Evolutionary conservation across 2,888 invertebrate species (phyloP).

Genomic region (Pristionchus arcanus): DNA sequence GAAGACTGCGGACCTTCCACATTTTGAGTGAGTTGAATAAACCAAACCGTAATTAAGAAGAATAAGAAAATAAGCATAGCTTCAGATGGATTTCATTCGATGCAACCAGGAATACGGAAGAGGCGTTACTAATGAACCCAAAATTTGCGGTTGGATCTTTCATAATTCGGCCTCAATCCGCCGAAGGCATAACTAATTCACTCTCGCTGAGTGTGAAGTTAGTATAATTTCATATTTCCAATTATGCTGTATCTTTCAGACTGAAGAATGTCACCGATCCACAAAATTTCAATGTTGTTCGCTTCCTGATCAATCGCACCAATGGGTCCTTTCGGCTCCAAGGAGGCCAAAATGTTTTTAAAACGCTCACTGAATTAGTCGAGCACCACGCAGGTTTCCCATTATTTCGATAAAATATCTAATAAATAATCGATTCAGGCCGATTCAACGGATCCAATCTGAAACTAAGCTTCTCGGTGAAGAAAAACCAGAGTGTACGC

Average conservation of each 20-base stretch:
- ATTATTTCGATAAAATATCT: too few species aligned
- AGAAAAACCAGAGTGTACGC: neutral
- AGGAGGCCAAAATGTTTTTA: neutral
- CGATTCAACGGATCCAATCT: neutral
- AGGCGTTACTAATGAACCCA: neutral
- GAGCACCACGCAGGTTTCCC: neutral
- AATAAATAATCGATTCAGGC: neutral
- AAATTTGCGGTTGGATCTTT: neutral
- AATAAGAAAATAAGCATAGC: neutral
- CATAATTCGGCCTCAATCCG: neutral
- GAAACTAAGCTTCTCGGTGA: neutral
- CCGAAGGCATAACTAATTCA: neutral
- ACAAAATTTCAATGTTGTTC: neutral
- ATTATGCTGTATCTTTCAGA: neutral
- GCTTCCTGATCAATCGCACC: neutral
- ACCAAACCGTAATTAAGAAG: too few species aligned
- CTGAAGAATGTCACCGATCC: neutral
- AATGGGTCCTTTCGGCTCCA: neutral
- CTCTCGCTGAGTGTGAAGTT: neutral
- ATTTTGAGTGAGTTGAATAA: neutral
- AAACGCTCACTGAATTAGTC: neutral
- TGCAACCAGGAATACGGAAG: neutral
- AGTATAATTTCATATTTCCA: neutral
- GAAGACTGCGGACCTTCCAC: neutral
- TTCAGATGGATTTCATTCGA: conserved; percentile 11